A percentile compares a stretch with the other conserved stretches of the same genome.
Conservation (phyloP, 2,113 vertebrate species). For the Colinus virginianus region DNA sequence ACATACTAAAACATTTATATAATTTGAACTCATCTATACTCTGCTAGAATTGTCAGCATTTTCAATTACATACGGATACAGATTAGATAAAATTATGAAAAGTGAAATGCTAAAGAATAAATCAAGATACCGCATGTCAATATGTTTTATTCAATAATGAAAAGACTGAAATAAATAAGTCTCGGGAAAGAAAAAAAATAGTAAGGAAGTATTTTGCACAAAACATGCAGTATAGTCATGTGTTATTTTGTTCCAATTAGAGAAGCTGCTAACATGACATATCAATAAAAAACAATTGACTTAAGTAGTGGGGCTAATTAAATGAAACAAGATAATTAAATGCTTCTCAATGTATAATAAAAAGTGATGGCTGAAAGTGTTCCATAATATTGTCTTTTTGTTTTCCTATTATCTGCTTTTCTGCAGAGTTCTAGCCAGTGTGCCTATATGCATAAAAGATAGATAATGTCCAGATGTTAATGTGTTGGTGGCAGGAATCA, state of each 20-base stretch:
- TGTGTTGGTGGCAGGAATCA: conserved; percentile 76
- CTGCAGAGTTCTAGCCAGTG: conserved; percentile 70
- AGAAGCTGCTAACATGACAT: conserved; percentile 59
- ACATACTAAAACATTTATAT: neutral
- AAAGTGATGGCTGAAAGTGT: conserved; percentile 76
- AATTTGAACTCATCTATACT: neutral
- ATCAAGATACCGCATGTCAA: neutral
- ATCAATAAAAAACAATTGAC: conserved; percentile 78
- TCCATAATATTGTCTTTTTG: conserved; percentile 76
- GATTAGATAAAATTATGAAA: neutral
- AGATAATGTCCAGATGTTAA: conserved; percentile 75
- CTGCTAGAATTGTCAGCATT: neutral
- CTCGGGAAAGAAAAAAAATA: neutral
- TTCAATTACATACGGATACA: neutral
- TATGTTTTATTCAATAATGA: neutral
- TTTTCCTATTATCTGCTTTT: conserved; percentile 70
- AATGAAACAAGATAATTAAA: conserved; percentile 80
- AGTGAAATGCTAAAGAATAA: neutral
- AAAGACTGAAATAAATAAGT: neutral
- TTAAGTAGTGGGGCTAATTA: conserved; percentile 78
- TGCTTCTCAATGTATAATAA: conserved; percentile 76
- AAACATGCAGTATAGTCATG: conserved; percentile 28
- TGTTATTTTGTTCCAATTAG: conserved; percentile 75
- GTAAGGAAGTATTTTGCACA: neutral
- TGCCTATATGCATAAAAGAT: conserved; percentile 68